Conservation (phyloP, 2,797 vertebrate genomes). For the Chaetophractus vellerosus region DNA sequence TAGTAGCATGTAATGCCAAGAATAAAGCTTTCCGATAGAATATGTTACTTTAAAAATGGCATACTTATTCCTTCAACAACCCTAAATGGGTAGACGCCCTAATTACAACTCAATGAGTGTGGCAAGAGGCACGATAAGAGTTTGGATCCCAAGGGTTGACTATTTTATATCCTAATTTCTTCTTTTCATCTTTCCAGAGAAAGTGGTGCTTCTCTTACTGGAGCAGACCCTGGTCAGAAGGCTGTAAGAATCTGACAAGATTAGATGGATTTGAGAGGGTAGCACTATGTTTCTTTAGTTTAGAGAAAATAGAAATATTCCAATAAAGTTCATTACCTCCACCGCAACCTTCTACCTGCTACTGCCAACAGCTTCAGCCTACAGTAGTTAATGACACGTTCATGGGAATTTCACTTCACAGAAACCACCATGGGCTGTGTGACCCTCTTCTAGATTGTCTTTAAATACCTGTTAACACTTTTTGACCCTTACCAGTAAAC, state of each 20-base stretch:
- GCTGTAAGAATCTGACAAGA: not conserved
- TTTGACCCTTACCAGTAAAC: not conserved
- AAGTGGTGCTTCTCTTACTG: accelerated
- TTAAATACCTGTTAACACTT: not conserved
- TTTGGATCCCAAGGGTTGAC: not conserved
- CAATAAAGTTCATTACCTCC: not conserved
- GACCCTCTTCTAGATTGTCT: not conserved
- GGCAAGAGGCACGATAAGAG: not conserved
- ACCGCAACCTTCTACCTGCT: not conserved
- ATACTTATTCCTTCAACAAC: not conserved
- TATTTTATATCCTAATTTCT: not conserved
- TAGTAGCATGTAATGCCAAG: not conserved
- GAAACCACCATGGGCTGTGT: not conserved
- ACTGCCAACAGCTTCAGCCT: not conserved
- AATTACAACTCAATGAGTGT: slow-evolving; percentile 20
- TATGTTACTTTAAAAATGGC: not conserved
- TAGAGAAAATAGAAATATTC: not conserved
- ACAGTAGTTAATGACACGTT: not conserved
- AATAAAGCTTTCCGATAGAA: slow-evolving; percentile 12
- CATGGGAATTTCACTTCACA: not conserved
- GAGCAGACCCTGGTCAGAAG: not conserved
- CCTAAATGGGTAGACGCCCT: not conserved
- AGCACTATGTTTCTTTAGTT: not conserved
- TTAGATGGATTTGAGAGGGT: not conserved
- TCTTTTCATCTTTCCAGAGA: not conserved